Evolutionary conservation across 2,888 invertebrate species (phyloP), one percentile per base, ranked within the genome.

Genomic region (Gortyna flavago): DNA sequence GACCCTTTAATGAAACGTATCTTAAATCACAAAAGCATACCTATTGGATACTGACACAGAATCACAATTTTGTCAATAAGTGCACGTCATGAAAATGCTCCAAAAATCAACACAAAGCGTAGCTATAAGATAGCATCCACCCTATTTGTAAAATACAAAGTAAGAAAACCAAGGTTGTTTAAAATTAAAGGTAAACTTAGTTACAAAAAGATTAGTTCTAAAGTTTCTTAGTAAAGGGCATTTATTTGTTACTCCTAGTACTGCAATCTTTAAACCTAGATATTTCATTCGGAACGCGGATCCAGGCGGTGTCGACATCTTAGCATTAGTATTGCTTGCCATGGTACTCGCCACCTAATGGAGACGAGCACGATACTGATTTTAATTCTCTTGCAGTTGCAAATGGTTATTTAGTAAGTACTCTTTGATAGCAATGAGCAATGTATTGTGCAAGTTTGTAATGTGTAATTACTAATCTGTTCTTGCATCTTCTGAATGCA

Each of bases 181-280:
- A 9, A 38, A 57, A 64, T n/a, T 54, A 54, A 66, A 41, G 2
- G 6, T 35, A 66, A 72, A 51, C 21, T 64, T 25, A 16, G 16
- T 35, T 51, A 69, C 57, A 44, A 72, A 79, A 72, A 54, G 1
- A 72, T 66, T 72, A 7, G 51, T 75, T 72, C n/a, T 75, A 44
- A 35, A 32, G 35, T 79, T 54, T 64, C 51, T 32, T 25, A 67
- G 66, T 66, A 75, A 83, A 82, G 84, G 75, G 84, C 75, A 79
- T 9, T 82, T 79, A 75, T 75, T 82, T 69, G 61, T 66, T 64
- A 72, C 57, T 25, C 13, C 32, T 61, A 29, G 54, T 59, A 57
- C 48, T 72, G 65, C 64, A 83, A 83, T 83, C 62, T 80, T 80
- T 70, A 80, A 72, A 80, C 75, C 84, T 80, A 83, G 80, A 75